Conservation (phyloP, 2,888 invertebrate genomes). For the Pherbina coryleti region DNA sequence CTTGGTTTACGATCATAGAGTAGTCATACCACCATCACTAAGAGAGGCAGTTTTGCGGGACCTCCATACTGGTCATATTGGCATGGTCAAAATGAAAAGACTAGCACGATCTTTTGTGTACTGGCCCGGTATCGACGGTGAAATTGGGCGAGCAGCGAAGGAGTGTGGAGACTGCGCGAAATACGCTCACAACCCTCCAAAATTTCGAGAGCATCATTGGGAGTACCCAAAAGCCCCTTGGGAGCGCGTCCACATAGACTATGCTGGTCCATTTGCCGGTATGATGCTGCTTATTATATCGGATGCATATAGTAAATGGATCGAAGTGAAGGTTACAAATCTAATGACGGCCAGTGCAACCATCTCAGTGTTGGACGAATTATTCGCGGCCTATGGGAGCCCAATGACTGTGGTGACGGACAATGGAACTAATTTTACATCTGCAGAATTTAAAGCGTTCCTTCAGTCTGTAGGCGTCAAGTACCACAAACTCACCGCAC, state of each 20-base stretch:
- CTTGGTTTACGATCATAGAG: too few species aligned
- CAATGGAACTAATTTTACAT: conserved; percentile 46
- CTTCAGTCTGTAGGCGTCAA: conserved; percentile 39
- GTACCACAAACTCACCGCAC: conserved; percentile 26
- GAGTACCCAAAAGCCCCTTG: conserved; percentile 56
- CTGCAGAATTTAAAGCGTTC: conserved; percentile 19
- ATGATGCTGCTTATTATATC: conserved; percentile 54
- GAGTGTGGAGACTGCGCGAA: conserved; percentile 14
- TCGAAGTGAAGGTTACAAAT: conserved; percentile 57
- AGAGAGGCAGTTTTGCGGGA: neutral
- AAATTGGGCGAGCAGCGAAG: neutral
- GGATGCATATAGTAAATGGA: conserved; percentile 67
- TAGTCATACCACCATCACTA: neutral
- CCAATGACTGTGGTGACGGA: conserved; percentile 51
- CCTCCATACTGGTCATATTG: conserved; percentile 31
- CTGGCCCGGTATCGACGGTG: neutral
- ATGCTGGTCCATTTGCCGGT: conserved; percentile 64
- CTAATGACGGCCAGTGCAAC: conserved; percentile 42
- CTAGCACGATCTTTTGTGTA: conserved; percentile 39
- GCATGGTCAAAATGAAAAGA: conserved; percentile 39
- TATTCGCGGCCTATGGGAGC: conserved; percentile 51
- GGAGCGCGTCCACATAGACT: conserved; percentile 67
- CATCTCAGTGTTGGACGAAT: conserved; percentile 42
- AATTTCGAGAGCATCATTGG: conserved; percentile 43
- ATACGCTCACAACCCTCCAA: neutral